These are phyloP conservation scores for Macropis europaea DNA, from an alignment of 2,888 invertebrate species.

Conservation along the genomic window DNA sequence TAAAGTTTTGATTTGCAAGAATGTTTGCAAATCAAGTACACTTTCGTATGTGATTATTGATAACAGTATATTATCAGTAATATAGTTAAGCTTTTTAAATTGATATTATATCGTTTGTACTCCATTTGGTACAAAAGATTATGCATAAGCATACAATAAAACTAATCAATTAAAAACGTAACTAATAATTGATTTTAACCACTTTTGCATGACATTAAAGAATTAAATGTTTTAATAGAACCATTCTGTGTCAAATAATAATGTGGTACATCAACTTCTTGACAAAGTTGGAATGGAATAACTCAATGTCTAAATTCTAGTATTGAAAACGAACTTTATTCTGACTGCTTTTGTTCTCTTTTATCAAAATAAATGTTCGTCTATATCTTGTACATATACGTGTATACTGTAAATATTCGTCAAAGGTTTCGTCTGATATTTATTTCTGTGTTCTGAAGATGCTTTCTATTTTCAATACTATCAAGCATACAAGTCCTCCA, in stretches of 20 bases:
- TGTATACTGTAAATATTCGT: constrained; percentile 43
- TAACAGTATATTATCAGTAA: constrained; percentile 31
- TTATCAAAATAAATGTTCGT: constrained; percentile 13
- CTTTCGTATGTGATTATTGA: constrained; percentile 16
- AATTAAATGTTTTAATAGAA: constrained; percentile 9
- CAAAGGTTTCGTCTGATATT: constrained; percentile 34
- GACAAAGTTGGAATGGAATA: constrained; percentile 1
- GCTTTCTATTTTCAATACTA: constrained; percentile 41
- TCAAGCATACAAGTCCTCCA: constrained; percentile 2
- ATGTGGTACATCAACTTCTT: background rate
- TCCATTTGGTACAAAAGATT: constrained; percentile 21
- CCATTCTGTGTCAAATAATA: constrained; percentile 33
- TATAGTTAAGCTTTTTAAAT: constrained; percentile 28
- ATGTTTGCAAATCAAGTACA: constrained; percentile 29
- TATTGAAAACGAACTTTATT: constrained; percentile 5
- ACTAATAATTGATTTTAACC: constrained; percentile 20
- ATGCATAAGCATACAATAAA: constrained; percentile 15
- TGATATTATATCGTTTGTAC: constrained; percentile 40
- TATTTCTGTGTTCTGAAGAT: constrained; percentile 43
- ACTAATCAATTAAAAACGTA: constrained; percentile 17
- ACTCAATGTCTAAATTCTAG: background rate
- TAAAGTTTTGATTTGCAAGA: constrained; percentile 14
- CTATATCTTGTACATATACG: constrained; percentile 29
- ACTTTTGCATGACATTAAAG: constrained; percentile 14
- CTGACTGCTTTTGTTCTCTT: background rate